Evolutionary conservation across 64 coral and sea anemone genomes (phyloP), one percentile per base, ranked within the genome.

Genomic region (Dendrophyllia cribrosa): DNA sequence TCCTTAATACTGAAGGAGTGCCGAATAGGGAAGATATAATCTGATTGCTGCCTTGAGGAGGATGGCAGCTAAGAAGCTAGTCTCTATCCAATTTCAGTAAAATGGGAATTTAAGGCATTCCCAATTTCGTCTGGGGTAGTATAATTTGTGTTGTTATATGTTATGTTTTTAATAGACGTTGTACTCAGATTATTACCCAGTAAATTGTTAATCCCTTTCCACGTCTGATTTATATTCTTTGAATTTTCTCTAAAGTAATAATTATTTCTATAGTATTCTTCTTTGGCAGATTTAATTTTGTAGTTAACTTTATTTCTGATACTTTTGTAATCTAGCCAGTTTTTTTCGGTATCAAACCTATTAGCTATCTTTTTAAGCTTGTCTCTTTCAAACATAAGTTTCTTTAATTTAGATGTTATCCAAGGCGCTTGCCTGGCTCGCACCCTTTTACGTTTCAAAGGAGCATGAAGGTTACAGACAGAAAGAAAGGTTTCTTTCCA

Each of bases 161-260:
- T 65, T 20, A 65, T 65, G 73, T 34, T 76, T 76, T 76, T 76
- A 47, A 76, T 47, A 24, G 17, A 51, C 60, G 53, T 26, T 83
- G 79, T 62, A 83, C 34, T 66, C 19, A 43, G 52, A 83, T 23
- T 83, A 23, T 61, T 62, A 25, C 79, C 82, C 34, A 64, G n/a
- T 49, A 64, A 68, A 62, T 34, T 46, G 24, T 85, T 85, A 66
- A 86, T 70, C 46, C 83, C 64, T 70, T 86, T 70, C 9, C 15
- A 34, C 26, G 51, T 62, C 62, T 15, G 62, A 20, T 65, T 65
- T 65, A 65, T 65, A 13, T 65, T 65, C 62, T 65, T 65, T 65
- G 0, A 65, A 20, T 13, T 65, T 65, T 65, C 62, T 65, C 62
- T 65, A 34, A 65, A 65, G 62, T 65, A 65, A n/a, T n/a, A n/a